These are phyloP conservation scores for Gadus chalcogrammus DNA, from an alignment of 2,113 vertebrate genomes.

Conservation along the genomic window DNA sequence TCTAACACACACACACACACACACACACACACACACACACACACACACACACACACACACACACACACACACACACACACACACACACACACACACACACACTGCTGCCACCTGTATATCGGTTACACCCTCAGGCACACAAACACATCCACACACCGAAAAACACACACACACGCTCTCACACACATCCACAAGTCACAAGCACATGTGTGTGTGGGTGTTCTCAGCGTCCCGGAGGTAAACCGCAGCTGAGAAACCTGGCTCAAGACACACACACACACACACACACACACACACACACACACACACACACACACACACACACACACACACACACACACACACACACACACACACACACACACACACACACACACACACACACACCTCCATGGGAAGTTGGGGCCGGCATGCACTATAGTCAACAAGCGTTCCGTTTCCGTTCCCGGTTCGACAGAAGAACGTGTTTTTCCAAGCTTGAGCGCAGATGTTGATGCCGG, in stretches of 20 bases:
- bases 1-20: no score
- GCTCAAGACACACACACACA: conserved; percentile 15
- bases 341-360: no score
- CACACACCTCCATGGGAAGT: conserved; percentile 2
- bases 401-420: conserved; percentile 16
- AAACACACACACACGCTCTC: background rate
- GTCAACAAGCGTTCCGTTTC: conserved; percentile 13
- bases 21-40: no score
- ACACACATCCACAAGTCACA: background rate
- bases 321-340: no score
- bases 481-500: background rate
- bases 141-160: background rate
- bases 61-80: conserved; percentile 1
- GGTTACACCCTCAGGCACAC: background rate
- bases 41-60: no score
- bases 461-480: background rate
- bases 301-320: no score
- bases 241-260: conserved; percentile 44
- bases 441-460: conserved; percentile 5
- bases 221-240: conserved; percentile 30
- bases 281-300: no score
- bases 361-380: no score
- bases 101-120: no score
- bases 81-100: background rate
- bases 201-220: background rate